Evolutionary conservation across 2,797 vertebrate genomes (phyloP), one percentile per base, ranked within the genome.

Genomic region (Chelon labrosus): DNA sequence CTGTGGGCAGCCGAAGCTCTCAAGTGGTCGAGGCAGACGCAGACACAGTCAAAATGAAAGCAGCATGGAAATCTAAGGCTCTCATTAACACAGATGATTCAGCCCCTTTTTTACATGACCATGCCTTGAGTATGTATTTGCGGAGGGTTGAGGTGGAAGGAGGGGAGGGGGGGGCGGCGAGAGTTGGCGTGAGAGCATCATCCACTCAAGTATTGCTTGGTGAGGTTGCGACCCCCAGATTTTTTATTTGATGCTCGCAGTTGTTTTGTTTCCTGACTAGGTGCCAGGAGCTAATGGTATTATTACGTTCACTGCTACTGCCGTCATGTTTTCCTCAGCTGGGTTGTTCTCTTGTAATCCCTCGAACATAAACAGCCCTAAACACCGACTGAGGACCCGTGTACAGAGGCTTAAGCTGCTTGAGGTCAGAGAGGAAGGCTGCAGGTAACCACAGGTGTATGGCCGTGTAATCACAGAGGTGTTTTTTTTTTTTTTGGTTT

Each of bases 31-130:
- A 77, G 41, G 70, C 77, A 91, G 88, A 91, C 76, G 79, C 82
- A 91, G 79, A 87, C 80, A 60, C 75, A 83, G 80, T 87, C 81
- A 90, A 70, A 91, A 90, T 69, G 49, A 77, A 65, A 88, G 82
- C 76, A 3, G 66, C 61, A 82, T 85, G 83, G 85, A 88, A 87
- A 82, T 65, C 60, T 68, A 77, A 87, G 79, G 85, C 66, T 70
- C 78, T 91, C 84, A 88, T 91, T 91, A 88, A 69, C 51, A 69
- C 79, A 83, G 87, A 92, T 89, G 89, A 93, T 83, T 92, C 88
- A 88, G 89, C 87, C 83, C 73, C 80, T 89, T 88, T 35, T 88
- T 80, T 68, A 73, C 50, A 64, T 51, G 65, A 20, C 64, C n/a
- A 14, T 66, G 52, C 44, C 37, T 35, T 57, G 75, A 71, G 42